Evolutionary conservation across 2,113 vertebrate genomes (phyloP).

Genomic region (Anthoscopus minutus): DNA sequence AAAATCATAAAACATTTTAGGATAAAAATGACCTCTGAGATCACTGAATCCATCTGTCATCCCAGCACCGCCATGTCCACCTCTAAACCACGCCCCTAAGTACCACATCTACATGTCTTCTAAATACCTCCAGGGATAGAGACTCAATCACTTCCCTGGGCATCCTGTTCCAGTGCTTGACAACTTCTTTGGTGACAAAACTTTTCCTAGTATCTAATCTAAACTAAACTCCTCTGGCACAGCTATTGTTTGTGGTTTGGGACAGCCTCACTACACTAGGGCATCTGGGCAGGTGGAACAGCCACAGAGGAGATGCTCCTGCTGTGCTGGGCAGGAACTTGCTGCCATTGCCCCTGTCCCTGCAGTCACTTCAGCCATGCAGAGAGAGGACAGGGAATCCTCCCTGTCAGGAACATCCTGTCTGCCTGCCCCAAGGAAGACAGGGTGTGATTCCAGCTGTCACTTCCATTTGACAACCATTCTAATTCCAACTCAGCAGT

Average conservation of each 20-base stretch:
- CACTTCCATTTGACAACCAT: background rate
- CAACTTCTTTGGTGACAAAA: background rate
- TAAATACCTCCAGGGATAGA: background rate
- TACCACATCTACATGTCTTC: background rate
- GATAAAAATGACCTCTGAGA: background rate
- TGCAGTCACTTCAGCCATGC: background rate
- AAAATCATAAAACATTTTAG: background rate
- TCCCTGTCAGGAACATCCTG: background rate
- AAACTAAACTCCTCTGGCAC: background rate
- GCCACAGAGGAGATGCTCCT: background rate
- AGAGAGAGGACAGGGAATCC: background rate
- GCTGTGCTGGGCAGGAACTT: background rate
- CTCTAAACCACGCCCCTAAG: background rate
- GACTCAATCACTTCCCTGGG: background rate
- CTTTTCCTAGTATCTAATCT: background rate
- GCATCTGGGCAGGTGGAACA: background rate
- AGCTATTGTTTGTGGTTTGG: background rate
- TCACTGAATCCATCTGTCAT: background rate
- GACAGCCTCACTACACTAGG: background rate
- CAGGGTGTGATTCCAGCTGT: background rate
- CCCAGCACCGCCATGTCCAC: background rate
- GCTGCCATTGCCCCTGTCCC: background rate
- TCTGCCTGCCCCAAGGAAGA: background rate
- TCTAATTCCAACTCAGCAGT: background rate
- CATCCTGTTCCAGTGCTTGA: background rate